Conservation (phyloP, 2,113 vertebrate species). For the Cavia porcellus region DNA sequence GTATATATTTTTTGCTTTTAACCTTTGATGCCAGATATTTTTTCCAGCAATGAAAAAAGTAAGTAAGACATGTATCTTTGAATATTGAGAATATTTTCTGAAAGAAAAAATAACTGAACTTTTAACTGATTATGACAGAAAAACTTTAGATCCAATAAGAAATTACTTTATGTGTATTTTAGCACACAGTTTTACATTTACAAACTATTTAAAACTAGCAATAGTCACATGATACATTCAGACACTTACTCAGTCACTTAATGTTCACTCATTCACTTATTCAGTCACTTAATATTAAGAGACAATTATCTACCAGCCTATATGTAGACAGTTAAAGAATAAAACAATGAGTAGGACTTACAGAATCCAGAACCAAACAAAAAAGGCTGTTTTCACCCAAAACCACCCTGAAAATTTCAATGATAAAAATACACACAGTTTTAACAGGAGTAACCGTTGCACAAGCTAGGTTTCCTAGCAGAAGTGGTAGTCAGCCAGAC, state of each 20-base stretch:
- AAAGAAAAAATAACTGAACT: not conserved
- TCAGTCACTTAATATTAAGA: not conserved
- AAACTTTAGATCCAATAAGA: not conserved
- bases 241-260: too few species aligned
- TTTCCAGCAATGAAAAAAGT: not conserved
- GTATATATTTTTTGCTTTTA: not conserved
- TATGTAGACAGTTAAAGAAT: too few species aligned
- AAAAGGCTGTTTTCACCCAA: not conserved
- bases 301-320: not conserved
- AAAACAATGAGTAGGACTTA: not conserved
- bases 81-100: too few species aligned
- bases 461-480: not conserved
- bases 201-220: not conserved
- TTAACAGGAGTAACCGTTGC: accelerated
- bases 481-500: not conserved
- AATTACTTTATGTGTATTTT: not conserved
- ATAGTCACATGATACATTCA: not conserved
- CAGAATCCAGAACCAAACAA: not conserved
- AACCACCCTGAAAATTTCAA: not conserved
- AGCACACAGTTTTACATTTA: not conserved
- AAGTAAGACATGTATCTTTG: not conserved
- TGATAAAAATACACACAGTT: not conserved
- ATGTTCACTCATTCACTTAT: too few species aligned
- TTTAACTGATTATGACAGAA: not conserved
- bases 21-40: not conserved